Percentiles rank a stretch among this genome's conserved stretches.
Conservation (phyloP, 2,113 vertebrate species). For the Bolborhynchus lineola region DNA sequence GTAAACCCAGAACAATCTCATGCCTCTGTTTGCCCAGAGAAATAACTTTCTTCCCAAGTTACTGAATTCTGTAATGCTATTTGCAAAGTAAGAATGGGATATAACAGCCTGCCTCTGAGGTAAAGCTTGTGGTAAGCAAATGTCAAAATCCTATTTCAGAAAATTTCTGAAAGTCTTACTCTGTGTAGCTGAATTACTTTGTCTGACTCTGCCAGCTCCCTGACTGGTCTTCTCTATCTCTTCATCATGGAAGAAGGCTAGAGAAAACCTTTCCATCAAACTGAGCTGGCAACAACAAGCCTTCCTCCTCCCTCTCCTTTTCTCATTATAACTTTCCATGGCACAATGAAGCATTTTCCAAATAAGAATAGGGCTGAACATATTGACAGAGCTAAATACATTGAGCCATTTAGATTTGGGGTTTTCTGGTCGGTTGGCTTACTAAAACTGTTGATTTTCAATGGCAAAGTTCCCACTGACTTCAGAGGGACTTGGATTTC, state of each 20-base stretch:
- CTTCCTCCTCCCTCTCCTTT: neutral
- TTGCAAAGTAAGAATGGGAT: neutral
- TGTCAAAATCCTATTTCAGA: neutral
- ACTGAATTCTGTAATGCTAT: neutral
- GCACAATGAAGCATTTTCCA: slow-evolving; percentile 60
- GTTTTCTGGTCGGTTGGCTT: slow-evolving; percentile 45
- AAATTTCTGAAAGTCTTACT: neutral
- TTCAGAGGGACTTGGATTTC: slow-evolving; percentile 31
- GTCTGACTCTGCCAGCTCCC: neutral
- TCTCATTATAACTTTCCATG: slow-evolving; percentile 42
- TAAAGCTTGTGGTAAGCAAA: neutral
- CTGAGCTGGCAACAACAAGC: slow-evolving; percentile 13
- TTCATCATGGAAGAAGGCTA: neutral
- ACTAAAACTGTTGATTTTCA: slow-evolving; percentile 22
- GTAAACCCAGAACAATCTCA: neutral
- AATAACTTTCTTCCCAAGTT: neutral
- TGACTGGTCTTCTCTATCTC: neutral
- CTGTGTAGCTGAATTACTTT: neutral
- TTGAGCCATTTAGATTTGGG: slow-evolving; percentile 16
- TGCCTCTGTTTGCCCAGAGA: neutral
- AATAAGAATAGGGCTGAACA: neutral
- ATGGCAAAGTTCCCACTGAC: slow-evolving; percentile 34
- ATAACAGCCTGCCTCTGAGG: neutral
- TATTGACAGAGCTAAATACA: slow-evolving; percentile 6
- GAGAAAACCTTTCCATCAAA: slow-evolving; percentile 6